These are phyloP conservation scores for Sebastes taczanowskii DNA, from an alignment of 2,797 vertebrate genomes.

Conservation along the genomic window DNA sequence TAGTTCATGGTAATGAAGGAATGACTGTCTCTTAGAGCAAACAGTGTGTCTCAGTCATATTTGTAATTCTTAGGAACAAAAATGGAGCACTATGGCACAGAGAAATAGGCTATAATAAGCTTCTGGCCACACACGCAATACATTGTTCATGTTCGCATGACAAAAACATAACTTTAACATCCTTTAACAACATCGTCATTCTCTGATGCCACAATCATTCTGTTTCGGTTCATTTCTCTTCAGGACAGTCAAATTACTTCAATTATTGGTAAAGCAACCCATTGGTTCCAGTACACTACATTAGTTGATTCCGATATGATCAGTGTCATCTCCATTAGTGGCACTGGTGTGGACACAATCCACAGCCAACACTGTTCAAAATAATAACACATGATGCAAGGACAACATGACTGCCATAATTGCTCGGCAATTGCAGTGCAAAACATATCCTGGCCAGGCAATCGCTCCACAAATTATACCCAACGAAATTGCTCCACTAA, in stretches of 20 bases:
- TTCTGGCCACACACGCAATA: background rate
- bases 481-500: background rate
- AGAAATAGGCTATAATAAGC: background rate
- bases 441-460: background rate
- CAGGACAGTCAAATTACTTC: background rate
- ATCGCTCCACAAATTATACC: conserved; percentile 28
- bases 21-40: background rate
- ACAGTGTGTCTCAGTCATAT: background rate
- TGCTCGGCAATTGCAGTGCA: conserved; percentile 7
- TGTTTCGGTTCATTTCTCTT: background rate
- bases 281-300: background rate
- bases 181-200: background rate
- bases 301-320: background rate
- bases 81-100: background rate
- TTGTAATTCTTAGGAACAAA: background rate
- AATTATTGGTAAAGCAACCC: background rate
- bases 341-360: background rate
- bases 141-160: background rate
- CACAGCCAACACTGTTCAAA: background rate
- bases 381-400: conserved; percentile 8
- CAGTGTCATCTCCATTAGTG: background rate
- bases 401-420: conserved; percentile 13
- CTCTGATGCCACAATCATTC: background rate
- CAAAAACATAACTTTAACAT: background rate
- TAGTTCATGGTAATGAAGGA: background rate